A percentile compares a stretch with the other conserved stretches of the same genome.
phyloP scores from a whole-genome alignment of 2,888 invertebrate species.

The Lycocerus yunnanus region DNA sequence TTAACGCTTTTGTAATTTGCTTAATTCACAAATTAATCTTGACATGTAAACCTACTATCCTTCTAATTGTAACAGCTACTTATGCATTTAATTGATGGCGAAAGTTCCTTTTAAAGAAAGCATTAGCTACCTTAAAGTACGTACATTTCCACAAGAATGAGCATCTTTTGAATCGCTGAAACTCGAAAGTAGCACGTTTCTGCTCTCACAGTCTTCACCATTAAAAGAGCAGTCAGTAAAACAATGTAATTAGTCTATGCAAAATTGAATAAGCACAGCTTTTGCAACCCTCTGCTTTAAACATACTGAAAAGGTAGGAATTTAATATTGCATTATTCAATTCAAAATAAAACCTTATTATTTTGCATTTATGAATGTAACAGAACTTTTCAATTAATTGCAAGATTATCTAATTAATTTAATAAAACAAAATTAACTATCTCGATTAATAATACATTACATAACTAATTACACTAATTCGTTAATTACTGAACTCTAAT shows the following conservation, averaged over 20 bases:
- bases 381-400: not conserved
- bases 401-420: not conserved
- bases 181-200: conserved; percentile 6
- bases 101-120: conserved; percentile 9
- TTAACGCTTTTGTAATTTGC: conserved; percentile 6
- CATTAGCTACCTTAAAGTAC: conserved; percentile 14
- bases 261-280: conserved; percentile 32
- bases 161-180: conserved; percentile 9
- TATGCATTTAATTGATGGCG: conserved; percentile 11
- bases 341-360: not conserved
- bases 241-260: conserved; percentile 35
- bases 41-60: conserved; percentile 16
- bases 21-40: conserved; percentile 10
- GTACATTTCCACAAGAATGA: conserved; percentile 9
- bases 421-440: not conserved
- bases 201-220: conserved; percentile 17
- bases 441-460: not conserved
- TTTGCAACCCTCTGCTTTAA: conserved; percentile 9
- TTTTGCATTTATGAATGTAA: not conserved
- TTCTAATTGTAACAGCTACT: conserved; percentile 18
- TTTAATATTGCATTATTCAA: not conserved
- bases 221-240: conserved; percentile 30
- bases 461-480: not conserved
- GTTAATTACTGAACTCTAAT: not conserved
- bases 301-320: not conserved